Conservation (phyloP, 2,797 vertebrate genomes). For the Arrhamphus sclerolepis region DNA sequence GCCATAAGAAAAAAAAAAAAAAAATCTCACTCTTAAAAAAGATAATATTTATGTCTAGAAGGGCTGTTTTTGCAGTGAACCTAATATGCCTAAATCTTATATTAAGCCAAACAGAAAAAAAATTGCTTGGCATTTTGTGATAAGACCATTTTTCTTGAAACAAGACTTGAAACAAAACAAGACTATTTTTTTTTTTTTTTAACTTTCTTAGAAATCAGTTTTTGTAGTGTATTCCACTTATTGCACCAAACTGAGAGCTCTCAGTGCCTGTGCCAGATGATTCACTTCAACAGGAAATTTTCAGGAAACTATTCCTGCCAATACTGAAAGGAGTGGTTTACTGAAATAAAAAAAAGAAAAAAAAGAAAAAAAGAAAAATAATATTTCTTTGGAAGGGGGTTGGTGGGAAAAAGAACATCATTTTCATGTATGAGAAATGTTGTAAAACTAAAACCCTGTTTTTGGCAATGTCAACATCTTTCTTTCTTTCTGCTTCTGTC, state of each 20-base stretch:
- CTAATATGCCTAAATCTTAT: too few relatives aligned
- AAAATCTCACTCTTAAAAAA: background rate
- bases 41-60: too few relatives aligned
- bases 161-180: too few relatives aligned
- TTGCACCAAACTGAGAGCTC: slow-evolving; percentile 45
- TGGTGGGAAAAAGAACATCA: slow-evolving; percentile 38
- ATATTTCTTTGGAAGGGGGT: slow-evolving; percentile 7
- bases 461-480: background rate
- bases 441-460: background rate
- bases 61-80: too few relatives aligned
- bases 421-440: slow-evolving; percentile 18
- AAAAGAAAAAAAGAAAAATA: slow-evolving; percentile 36
- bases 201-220: slow-evolving; percentile 20
- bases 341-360: slow-evolving; percentile 43
- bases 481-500: background rate
- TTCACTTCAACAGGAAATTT: slow-evolving; percentile 64
- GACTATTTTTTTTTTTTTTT: slow-evolving; percentile 1
- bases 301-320: slow-evolving; percentile 66
- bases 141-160: too few relatives aligned
- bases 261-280: slow-evolving; percentile 61
- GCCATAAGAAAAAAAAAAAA: background rate
- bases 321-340: slow-evolving; percentile 36
- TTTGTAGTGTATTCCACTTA: slow-evolving; percentile 38
- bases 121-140: too few relatives aligned
- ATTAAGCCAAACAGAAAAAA: too few relatives aligned